phyloP scores from a whole-genome alignment of 1,140 invertebrate genomes.

The Diachasma alloeum region DNA sequence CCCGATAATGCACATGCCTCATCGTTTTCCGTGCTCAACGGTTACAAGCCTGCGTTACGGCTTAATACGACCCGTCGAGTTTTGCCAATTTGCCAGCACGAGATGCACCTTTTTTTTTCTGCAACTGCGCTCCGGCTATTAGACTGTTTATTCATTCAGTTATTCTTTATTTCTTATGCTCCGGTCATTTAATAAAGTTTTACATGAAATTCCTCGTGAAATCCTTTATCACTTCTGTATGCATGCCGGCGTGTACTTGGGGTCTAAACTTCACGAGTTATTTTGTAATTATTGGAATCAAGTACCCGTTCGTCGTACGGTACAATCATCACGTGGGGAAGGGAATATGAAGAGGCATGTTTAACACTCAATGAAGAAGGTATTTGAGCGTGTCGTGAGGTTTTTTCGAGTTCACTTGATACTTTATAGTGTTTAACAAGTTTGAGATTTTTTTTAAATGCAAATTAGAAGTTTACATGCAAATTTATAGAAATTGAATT shows the following conservation, averaged over 20 bases:
- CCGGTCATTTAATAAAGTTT: background rate
- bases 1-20: background rate
- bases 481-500: background rate
- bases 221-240: background rate
- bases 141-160: background rate
- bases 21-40: background rate
- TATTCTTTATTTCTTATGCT: background rate
- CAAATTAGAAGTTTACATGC: background rate
- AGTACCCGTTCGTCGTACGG: constrained; percentile 12
- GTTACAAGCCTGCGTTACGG: background rate
- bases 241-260: background rate
- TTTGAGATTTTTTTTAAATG: background rate
- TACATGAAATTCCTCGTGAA: background rate
- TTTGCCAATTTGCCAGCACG: background rate
- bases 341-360: background rate
- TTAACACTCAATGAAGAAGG: constrained; percentile 1
- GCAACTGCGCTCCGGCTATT: background rate
- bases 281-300: constrained; percentile 14
- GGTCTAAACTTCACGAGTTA: background rate
- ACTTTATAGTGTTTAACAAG: background rate
- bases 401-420: background rate
- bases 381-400: background rate
- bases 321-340: background rate
- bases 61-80: constrained; percentile 1
- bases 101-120: background rate